These are phyloP conservation scores for Pardosa pseudoannulata DNA, from an alignment of 2,888 invertebrate species.

Conservation along the genomic window DNA sequence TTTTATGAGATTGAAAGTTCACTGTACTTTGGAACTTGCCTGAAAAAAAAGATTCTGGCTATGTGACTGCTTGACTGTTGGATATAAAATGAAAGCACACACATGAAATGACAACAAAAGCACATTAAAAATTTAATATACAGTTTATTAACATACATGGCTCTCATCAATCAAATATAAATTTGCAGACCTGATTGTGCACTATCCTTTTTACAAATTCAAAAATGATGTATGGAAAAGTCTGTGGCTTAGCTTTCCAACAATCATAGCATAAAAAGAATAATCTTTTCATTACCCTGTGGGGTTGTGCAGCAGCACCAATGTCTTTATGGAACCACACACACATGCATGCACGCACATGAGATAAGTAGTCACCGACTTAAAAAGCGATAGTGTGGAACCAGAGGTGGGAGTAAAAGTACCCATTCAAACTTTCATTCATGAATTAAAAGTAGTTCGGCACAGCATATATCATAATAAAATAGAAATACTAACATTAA, in stretches of 20 bases:
- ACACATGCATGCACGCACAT: conserved; percentile 22
- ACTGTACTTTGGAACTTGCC: too few species aligned
- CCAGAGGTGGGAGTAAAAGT: conserved; percentile 59
- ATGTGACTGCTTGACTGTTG: too few species aligned
- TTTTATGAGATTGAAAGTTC: too few species aligned
- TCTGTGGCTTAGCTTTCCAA: conserved; percentile 60
- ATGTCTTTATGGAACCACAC: conserved; percentile 58
- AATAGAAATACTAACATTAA: background rate
- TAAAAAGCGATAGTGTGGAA: conserved; percentile 43
- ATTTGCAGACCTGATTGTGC: conserved; percentile 73
- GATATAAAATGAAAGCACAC: background rate
- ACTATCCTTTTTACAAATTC: conserved; percentile 72
- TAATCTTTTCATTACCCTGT: conserved; percentile 70
- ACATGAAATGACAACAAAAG: conserved; percentile 22
- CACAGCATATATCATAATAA: background rate
- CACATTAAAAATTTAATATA: conserved; percentile 71
- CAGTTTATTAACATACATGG: conserved; percentile 73
- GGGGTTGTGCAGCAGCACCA: conserved; percentile 70
- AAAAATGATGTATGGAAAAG: conserved; percentile 69
- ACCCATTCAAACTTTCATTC: conserved; percentile 33
- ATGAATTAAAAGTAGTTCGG: background rate
- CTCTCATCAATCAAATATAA: conserved; percentile 70
- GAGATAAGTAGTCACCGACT: conserved; percentile 41
- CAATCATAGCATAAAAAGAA: conserved; percentile 68
- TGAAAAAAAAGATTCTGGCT: too few species aligned